phyloP scores from a whole-genome alignment of 1,140 invertebrate genomes.

The Drosophila ananassae region DNA sequence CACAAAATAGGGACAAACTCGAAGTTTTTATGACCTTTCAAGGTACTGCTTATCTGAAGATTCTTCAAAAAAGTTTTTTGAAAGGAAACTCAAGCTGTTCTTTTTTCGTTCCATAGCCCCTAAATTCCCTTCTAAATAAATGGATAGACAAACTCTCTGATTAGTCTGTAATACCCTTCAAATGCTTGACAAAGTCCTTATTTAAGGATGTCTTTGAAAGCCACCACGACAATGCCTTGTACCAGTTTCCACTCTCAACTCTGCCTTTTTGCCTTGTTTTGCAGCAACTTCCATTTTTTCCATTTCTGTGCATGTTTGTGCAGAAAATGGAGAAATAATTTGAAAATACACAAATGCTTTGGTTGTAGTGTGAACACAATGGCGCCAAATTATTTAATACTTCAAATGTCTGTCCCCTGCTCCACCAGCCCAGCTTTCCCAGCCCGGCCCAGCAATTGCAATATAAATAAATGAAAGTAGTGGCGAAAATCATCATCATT shows the following conservation, averaged over 20 bases:
- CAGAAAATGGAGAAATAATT: slow-evolving; percentile 78
- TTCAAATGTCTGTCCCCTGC: slow-evolving; percentile 67
- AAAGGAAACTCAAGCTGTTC: background rate
- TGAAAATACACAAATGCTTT: slow-evolving; percentile 49
- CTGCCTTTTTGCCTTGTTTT: slow-evolving; percentile 30
- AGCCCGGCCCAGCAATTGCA: slow-evolving; percentile 47
- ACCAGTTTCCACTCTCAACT: slow-evolving; percentile 57
- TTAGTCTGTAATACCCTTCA: background rate
- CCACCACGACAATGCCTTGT: slow-evolving; percentile 56
- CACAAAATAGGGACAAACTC: slow-evolving; percentile 41
- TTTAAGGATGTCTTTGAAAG: slow-evolving; percentile 39
- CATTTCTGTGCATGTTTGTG: slow-evolving; percentile 51
- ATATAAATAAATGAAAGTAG: slow-evolving; percentile 11
- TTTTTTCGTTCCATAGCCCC: background rate
- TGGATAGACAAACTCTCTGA: background rate
- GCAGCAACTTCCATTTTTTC: slow-evolving; percentile 25
- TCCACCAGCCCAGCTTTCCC: slow-evolving; percentile 16
- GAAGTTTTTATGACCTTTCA: slow-evolving; percentile 36
- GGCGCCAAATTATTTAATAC: slow-evolving; percentile 81
- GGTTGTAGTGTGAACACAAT: slow-evolving; percentile 75
- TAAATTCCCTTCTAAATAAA: background rate
- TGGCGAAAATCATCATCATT: slow-evolving; percentile 17
- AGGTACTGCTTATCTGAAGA: background rate
- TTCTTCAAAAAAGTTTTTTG: background rate
- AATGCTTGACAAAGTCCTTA: background rate